Evolutionary conservation across 2,113 vertebrate genomes (phyloP), one percentile per base, ranked within the genome.

Genomic region (Pachyramphus minor): DNA sequence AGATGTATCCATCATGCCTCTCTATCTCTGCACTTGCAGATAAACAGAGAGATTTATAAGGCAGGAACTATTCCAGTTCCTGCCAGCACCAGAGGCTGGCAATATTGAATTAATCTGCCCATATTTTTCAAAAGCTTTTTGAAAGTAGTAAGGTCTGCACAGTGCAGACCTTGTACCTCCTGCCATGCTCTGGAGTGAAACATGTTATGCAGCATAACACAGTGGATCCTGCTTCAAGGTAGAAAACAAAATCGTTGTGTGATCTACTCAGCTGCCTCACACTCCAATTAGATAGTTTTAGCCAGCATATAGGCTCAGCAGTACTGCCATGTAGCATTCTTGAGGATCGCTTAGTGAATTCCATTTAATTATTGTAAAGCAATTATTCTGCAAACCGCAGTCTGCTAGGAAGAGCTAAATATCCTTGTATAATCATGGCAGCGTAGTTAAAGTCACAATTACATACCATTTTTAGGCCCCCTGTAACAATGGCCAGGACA

Each of bases 11-110:
- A 94, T 87, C 95, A 74, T 58, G 37, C 58, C 58, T 90, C 53
- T 93, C 75, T 96, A 88, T 95, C 95, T 96, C 87, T 95, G 95
- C 64, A 72, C 77, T 93, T 96, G 74, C 79, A 89, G 93, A 78
- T 92, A 91, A 96, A 96, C 64, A 91, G 80, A 92, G 75, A 95
- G 91, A 95, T 96, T 94, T 96, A 86, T 89, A 96, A 84, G 52
- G 21, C 86, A 95, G 50, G 71, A 90, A 95, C 96, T 87, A 82
- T 77, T 97, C 87, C 81, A 71, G n/a, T 63, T 84, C 31, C 72
- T 78, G 80, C 94, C 90, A 95, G 96, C 63, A 95, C 92, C 81
- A 94, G 78, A 96, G 87, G 82, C 68, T 84, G 87, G 84, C 23
- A 93, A 94, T 89, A 85, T 67, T 95, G 92, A 96, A 96, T 96